Conservation (phyloP, 2,113 vertebrate species). For the Clarias macrocephalus region DNA sequence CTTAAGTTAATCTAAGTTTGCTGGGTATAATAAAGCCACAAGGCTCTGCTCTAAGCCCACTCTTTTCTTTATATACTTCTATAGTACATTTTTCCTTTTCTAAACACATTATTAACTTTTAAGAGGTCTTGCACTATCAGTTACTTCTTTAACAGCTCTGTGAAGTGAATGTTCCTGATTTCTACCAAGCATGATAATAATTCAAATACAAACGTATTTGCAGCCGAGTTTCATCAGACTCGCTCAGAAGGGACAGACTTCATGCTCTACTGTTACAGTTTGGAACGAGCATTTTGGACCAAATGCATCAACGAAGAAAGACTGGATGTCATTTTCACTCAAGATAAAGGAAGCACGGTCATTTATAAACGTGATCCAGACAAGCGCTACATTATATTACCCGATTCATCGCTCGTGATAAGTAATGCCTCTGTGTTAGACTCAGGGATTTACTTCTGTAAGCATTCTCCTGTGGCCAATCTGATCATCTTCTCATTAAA, state of each 20-base stretch:
- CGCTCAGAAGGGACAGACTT: not conserved
- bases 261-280: not conserved
- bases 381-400: not conserved
- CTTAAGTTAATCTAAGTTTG: too few species aligned
- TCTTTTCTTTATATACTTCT: not conserved
- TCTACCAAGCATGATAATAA: not conserved
- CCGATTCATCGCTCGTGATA: not conserved
- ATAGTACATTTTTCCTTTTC: not conserved
- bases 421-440: not conserved
- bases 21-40: not conserved
- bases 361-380: not conserved
- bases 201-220: not conserved
- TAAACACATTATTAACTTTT: not conserved
- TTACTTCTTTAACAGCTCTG: not conserved
- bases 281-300: not conserved
- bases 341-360: not conserved
- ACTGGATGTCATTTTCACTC: not conserved
- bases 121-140: not conserved
- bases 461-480: not conserved
- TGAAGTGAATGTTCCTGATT: not conserved
- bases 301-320: not conserved
- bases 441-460: conserved; percentile 5
- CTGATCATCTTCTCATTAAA: not conserved
- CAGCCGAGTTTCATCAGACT: not conserved
- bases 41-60: not conserved